Evolutionary conservation across 2,113 vertebrate genomes (phyloP).

Genomic region (Amia ocellicauda): DNA sequence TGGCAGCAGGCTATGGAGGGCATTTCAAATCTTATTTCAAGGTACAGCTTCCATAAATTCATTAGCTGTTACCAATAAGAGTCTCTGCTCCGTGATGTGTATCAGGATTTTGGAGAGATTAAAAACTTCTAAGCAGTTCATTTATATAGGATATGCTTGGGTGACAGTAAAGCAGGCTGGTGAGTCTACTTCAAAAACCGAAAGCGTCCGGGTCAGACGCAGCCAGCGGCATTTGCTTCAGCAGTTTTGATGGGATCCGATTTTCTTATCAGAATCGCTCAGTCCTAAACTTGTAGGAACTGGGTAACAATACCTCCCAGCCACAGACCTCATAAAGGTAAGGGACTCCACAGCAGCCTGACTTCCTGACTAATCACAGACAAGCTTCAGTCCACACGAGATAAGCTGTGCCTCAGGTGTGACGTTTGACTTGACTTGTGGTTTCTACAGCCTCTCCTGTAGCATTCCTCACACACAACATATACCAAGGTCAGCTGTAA

Average conservation of each 20-base stretch:
- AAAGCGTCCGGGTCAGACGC: conserved; percentile 23
- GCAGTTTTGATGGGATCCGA: conserved; percentile 30
- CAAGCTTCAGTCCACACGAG: conserved; percentile 10
- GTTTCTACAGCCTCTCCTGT: too few relatives aligned
- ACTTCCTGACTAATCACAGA: conserved; percentile 27
- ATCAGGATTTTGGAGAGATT: conserved; percentile 5
- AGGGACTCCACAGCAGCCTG: neutral
- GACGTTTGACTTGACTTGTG: neutral
- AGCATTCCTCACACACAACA: too few relatives aligned
- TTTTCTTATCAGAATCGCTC: conserved; percentile 29
- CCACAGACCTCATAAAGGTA: conserved; percentile 3
- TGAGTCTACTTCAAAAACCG: conserved; percentile 6
- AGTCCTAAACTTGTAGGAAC: conserved; percentile 26
- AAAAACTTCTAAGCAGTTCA: conserved; percentile 17
- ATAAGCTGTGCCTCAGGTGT: conserved; percentile 24
- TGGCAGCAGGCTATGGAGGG: too few relatives aligned
- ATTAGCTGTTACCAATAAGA: neutral
- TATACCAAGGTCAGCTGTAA: too few relatives aligned
- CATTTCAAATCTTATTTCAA: neutral
- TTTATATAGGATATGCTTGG: conserved; percentile 6
- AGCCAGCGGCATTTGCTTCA: conserved; percentile 17
- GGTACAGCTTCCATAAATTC: neutral
- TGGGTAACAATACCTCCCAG: conserved; percentile 22
- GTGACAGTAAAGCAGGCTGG: neutral
- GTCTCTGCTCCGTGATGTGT: conserved; percentile 7